These are phyloP conservation scores for Mormyrus proboscirostris DNA, from an alignment of 2,797 vertebrate species.

Conservation along the genomic window DNA sequence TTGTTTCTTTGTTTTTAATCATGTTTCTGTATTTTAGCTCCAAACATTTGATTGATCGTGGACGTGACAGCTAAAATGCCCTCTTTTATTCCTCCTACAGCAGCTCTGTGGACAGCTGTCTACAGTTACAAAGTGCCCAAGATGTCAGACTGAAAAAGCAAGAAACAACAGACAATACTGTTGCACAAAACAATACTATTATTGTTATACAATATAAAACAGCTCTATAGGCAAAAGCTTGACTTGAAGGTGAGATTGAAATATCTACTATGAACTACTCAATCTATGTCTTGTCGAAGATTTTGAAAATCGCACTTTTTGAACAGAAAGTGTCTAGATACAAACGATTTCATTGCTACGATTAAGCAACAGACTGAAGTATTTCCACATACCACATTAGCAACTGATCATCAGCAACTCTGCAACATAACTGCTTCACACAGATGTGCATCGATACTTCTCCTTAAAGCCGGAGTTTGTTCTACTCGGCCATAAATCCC, in stretches of 20 bases:
- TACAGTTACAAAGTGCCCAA: neutral
- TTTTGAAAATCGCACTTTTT: neutral
- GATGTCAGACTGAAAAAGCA: neutral
- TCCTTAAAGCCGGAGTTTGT: neutral
- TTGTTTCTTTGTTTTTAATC: neutral
- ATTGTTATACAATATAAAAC: neutral
- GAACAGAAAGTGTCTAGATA: neutral
- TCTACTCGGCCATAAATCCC: neutral
- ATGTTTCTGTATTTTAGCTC: neutral
- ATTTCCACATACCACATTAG: neutral
- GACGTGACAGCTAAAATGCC: neutral
- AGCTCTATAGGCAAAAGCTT: neutral
- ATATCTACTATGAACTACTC: neutral
- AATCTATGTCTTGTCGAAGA: neutral
- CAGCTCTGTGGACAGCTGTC: neutral
- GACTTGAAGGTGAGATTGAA: neutral
- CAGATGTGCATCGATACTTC: neutral
- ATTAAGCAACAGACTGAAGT: neutral
- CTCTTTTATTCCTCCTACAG: neutral
- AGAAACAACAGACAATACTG: neutral
- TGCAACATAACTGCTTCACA: neutral
- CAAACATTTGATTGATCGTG: neutral
- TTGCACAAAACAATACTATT: constrained; percentile 2
- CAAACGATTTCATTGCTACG: neutral
- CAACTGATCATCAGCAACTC: neutral